phyloP scores from a whole-genome alignment of 2,797 vertebrate genomes.

The Oryzias dopingdopingensis region DNA sequence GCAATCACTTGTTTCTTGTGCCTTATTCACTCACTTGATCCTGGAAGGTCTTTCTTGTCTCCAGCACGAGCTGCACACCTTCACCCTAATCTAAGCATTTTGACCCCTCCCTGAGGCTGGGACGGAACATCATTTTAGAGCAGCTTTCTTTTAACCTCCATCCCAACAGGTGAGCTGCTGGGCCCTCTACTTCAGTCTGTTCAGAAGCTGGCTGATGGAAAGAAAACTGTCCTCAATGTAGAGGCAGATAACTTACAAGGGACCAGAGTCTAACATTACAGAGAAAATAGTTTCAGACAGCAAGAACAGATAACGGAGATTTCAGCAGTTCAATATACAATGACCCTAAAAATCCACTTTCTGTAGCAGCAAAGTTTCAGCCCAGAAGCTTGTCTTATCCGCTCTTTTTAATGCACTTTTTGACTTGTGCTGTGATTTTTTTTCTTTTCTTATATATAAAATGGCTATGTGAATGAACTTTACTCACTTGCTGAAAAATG shows the following conservation, averaged over 20 bases:
- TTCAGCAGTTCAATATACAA: neutral
- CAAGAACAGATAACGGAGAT: neutral
- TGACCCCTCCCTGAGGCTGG: slow-evolving; percentile 45
- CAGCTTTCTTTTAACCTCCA: slow-evolving; percentile 47
- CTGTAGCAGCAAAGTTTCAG: neutral
- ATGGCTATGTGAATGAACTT: no score
- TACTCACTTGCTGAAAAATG: no score
- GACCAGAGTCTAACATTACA: neutral
- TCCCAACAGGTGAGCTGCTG: slow-evolving; percentile 22
- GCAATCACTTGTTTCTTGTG: slow-evolving; percentile 44
- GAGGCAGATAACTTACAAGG: neutral
- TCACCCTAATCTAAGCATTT: slow-evolving; percentile 49
- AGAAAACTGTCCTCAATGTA: neutral
- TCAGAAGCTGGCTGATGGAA: slow-evolving; percentile 27
- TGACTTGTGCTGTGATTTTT: neutral
- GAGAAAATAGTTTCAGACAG: neutral
- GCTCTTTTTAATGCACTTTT: no score
- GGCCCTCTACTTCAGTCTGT: slow-evolving; percentile 14
- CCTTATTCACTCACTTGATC: slow-evolving; percentile 17
- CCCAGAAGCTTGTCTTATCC: neutral
- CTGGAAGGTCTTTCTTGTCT: neutral
- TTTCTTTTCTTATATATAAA: neutral
- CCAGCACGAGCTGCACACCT: slow-evolving; percentile 5
- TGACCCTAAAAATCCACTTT: neutral
- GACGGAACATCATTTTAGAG: slow-evolving; percentile 48